phyloP scores from a whole-genome alignment of 1,140 invertebrate species.

The Drusus annulatus region DNA sequence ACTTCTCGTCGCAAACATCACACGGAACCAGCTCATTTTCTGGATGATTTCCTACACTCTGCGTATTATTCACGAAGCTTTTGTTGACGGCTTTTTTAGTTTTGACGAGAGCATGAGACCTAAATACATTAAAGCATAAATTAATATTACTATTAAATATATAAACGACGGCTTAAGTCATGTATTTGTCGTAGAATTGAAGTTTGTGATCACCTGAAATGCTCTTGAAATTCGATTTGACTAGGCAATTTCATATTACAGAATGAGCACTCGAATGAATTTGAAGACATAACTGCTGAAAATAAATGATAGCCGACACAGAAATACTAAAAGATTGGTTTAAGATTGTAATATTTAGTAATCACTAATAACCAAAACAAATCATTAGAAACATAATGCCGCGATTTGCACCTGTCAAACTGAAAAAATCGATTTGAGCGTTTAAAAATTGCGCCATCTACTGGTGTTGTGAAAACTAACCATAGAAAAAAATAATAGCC shows the following conservation, averaged over 20 bases:
- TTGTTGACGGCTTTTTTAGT: background rate
- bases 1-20: conserved; percentile 75
- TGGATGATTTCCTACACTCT: background rate
- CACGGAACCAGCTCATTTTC: conserved; percentile 61
- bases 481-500: conserved; percentile 4
- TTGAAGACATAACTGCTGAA: conserved; percentile 11
- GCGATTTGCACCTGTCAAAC: conserved; percentile 30
- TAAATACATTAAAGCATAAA: background rate
- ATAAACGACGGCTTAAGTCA: no score
- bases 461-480: conserved; percentile 34
- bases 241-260: conserved; percentile 65
- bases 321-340: no score
- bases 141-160: no score
- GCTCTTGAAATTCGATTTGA: conserved; percentile 66
- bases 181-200: no score
- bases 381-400: conserved; percentile 21
- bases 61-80: background rate
- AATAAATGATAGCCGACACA: background rate
- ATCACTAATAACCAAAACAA: background rate
- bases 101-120: background rate
- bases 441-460: conserved; percentile 50
- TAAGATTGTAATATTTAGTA: conserved; percentile 3
- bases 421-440: conserved; percentile 45
- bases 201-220: conserved; percentile 65
- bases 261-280: conserved; percentile 62